Base-by-base conservation (phyloP, 2,888 invertebrate genomes). In the Hetaerina titia region DNA sequence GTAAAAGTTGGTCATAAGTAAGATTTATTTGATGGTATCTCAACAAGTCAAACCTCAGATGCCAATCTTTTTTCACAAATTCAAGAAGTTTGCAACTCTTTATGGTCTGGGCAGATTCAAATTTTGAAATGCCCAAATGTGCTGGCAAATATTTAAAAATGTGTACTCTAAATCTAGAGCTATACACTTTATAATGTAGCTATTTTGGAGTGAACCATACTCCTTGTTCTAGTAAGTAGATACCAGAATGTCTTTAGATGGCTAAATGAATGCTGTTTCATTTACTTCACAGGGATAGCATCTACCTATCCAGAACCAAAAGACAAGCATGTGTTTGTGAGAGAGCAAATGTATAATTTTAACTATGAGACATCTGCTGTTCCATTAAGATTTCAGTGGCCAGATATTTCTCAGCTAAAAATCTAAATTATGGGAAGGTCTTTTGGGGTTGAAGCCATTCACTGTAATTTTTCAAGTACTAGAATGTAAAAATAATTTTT, bases 231-330 rank as follows among this genome's bases (percentile, higher is more conserved):
- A 45, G 45, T 45, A 45, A 45, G 45, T 45, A 45, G 4, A 4
- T 45, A 45, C 45, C 45, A 45, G 45, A 45, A 25, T 25, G 11
- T 81, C 2, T 92, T 13, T 22, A 31, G 22, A n/a, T 45, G 56
- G 19, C 45, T 74, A 25, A 74, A 58, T 88, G 22, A 87, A 45
- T 95, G 92, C n/a, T 89, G 89, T 95, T 96, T 95, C 15, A 64
- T 64, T 92, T 92, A 69, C 45, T 92, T 64, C 56, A 45, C 90
- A 97, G 97, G 97, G 95, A 97, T 98, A 95, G 99, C 99, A 6
- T 98, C 99, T 5, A 98, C 98, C 7, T 99, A 99, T 96, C 99
- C 99, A 0, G 98, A 98, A 96, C 99, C 99, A 88, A 97, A 98
- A 96, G 98, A 99, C 96, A 97, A 98, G 96, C 97, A 97, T 95